Percentiles rank a stretch among this genome's conserved stretches.
phyloP scores from a whole-genome alignment of 2,888 invertebrate genomes.

The Chrysodeixis includens region DNA sequence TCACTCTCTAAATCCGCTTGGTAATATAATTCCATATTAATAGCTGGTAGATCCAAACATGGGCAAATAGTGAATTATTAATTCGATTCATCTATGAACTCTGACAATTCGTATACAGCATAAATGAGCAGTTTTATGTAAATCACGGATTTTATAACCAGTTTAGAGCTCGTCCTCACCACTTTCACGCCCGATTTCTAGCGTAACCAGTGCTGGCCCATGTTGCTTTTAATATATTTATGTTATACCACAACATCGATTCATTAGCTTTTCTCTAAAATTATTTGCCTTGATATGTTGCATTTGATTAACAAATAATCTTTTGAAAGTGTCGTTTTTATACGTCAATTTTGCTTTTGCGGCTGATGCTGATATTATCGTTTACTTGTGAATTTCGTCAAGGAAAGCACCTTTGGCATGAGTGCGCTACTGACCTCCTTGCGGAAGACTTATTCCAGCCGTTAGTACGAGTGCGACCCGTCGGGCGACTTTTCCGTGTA shows the following conservation, averaged over 20 bases:
- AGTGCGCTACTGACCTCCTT: conserved; percentile 81
- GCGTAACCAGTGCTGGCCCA: conserved; percentile 66
- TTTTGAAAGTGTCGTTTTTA: conserved; percentile 60
- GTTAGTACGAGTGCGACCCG: conserved; percentile 69
- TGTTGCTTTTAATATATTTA: conserved; percentile 68
- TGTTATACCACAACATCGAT: conserved; percentile 32
- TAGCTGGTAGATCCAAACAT: conserved; percentile 33
- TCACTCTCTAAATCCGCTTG: conserved; percentile 14
- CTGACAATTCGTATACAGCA: conserved; percentile 59
- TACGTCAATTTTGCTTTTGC: conserved; percentile 17
- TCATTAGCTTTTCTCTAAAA: conserved; percentile 36
- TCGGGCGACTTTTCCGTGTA: conserved; percentile 79
- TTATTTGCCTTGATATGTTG: conserved; percentile 39
- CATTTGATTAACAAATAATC: conserved; percentile 44
- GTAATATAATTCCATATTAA: conserved; percentile 32
- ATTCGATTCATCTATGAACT: conserved; percentile 44
- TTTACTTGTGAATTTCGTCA: conserved; percentile 34
- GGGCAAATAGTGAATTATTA: conserved; percentile 51
- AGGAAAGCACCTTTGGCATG: conserved; percentile 58
- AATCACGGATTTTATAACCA: conserved; percentile 77
- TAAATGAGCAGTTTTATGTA: conserved; percentile 72
- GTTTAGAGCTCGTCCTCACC: conserved; percentile 73
- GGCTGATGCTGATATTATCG: conserved; percentile 26
- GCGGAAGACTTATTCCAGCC: conserved; percentile 75
- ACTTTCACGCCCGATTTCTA: conserved; percentile 85